Conservation (phyloP, 2,888 invertebrate genomes). For the Nebria salina region DNA sequence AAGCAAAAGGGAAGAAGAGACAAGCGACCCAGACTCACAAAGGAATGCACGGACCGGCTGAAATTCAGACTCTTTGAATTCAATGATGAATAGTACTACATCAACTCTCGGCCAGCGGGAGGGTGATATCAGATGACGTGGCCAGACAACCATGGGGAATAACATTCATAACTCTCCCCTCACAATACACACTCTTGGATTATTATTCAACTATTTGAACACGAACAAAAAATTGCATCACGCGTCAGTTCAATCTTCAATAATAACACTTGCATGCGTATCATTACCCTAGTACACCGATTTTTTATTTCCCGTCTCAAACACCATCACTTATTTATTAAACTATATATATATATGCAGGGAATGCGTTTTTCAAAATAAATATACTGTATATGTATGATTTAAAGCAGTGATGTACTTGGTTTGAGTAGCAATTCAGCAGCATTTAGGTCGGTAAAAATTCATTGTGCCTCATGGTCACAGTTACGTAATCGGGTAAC, state of each 20-base stretch:
- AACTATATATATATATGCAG: too few relatives aligned
- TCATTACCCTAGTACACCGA: too few relatives aligned
- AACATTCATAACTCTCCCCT: background rate
- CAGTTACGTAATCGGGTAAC: too few relatives aligned
- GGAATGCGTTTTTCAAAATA: too few relatives aligned
- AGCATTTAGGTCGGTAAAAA: too few relatives aligned
- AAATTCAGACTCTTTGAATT: conserved; percentile 12
- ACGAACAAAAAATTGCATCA: background rate
- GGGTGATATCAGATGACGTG: conserved; percentile 23
- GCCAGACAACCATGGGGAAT: conserved; percentile 14
- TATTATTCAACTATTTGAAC: background rate
- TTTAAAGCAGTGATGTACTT: too few relatives aligned
- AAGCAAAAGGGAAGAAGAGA: conserved; percentile 14
- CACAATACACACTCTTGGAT: background rate
- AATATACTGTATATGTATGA: too few relatives aligned
- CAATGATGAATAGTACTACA: conserved; percentile 35
- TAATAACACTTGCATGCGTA: background rate
- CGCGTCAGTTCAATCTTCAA: background rate
- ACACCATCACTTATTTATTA: too few relatives aligned
- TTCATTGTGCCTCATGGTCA: too few relatives aligned
- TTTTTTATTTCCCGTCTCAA: too few relatives aligned
- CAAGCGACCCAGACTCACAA: conserved; percentile 13
- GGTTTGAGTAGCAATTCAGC: too few relatives aligned
- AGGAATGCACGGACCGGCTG: conserved; percentile 22
- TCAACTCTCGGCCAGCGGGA: conserved; percentile 4